Conservation (phyloP, 1,140 invertebrate species). For the Aethina tumida region DNA sequence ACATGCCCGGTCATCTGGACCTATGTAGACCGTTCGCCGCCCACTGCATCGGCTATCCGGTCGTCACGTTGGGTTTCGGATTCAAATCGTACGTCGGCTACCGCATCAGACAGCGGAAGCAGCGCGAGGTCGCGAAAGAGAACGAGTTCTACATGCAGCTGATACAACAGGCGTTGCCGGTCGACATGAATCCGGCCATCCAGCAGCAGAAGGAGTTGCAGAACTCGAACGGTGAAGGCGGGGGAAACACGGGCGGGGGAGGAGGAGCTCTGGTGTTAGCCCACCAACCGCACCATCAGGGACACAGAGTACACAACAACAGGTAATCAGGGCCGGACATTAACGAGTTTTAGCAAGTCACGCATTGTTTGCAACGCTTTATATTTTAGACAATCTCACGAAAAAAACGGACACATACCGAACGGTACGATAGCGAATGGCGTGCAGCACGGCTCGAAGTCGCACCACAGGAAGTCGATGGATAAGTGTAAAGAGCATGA, state of each 20-base stretch:
- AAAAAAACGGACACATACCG: conserved; percentile 33
- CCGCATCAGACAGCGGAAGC: conserved; percentile 75
- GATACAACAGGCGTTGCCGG: conserved; percentile 80
- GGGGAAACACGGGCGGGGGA: conserved; percentile 7
- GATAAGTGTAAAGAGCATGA: conserved; percentile 32
- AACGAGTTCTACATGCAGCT: conserved; percentile 94
- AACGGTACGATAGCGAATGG: conserved; percentile 29
- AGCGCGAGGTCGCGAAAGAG: conserved; percentile 87
- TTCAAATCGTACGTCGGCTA: conserved; percentile 93
- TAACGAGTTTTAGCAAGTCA: background rate
- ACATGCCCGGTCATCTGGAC: conserved; percentile 83
- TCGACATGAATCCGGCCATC: conserved; percentile 50
- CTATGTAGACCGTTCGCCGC: conserved; percentile 96
- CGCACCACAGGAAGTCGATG: conserved; percentile 28
- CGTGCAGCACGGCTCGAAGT: conserved; percentile 22
- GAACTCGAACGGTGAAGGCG: conserved; percentile 7
- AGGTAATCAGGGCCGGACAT: conserved; percentile 4
- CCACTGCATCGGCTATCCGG: conserved; percentile 95
- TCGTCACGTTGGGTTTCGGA: conserved; percentile 92
- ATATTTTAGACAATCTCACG: conserved; percentile 12
- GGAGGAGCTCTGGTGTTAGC: no score
- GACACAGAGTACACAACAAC: conserved; percentile 27
- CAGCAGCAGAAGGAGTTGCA: conserved; percentile 28
- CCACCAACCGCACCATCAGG: conserved; percentile 13
- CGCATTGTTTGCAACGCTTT: background rate